These are phyloP conservation scores for Acrocephalus arundinaceus DNA, from an alignment of 2,113 vertebrate species.

Conservation along the genomic window DNA sequence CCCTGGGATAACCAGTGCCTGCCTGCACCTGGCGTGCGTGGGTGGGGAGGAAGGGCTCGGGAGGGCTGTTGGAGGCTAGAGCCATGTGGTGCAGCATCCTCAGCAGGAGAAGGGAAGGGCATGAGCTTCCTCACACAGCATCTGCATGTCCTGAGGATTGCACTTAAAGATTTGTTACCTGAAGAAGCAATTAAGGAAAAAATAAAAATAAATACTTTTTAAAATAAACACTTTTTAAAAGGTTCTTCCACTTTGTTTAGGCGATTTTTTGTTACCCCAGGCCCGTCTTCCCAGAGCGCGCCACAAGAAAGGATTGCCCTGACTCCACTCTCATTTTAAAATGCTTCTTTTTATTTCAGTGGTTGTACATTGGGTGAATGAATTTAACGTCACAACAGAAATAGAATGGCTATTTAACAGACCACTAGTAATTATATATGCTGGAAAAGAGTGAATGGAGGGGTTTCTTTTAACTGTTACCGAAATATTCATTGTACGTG, in stretches of 20 bases:
- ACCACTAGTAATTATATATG: constrained; percentile 77
- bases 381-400: constrained; percentile 81
- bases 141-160: accelerated
- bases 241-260: not conserved
- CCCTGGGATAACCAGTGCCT: not conserved
- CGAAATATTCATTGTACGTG: constrained; percentile 65
- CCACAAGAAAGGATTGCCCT: not conserved
- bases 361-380: constrained; percentile 82
- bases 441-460: constrained; percentile 68
- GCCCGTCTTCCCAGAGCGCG: not conserved
- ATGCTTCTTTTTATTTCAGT: constrained; percentile 84
- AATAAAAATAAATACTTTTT: not conserved
- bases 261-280: not conserved
- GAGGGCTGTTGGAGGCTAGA: not conserved
- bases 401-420: constrained; percentile 80
- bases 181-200: not conserved
- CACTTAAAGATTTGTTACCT: not conserved
- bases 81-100: accelerated
- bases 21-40: accelerated
- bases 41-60: accelerated
- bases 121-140: accelerated
- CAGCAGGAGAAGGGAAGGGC: not conserved
- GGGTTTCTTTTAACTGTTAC: constrained; percentile 71
- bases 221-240: not conserved
- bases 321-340: constrained; percentile 66